Conservation (phyloP, 2,888 invertebrate species). For the Orgyia antiqua region DNA sequence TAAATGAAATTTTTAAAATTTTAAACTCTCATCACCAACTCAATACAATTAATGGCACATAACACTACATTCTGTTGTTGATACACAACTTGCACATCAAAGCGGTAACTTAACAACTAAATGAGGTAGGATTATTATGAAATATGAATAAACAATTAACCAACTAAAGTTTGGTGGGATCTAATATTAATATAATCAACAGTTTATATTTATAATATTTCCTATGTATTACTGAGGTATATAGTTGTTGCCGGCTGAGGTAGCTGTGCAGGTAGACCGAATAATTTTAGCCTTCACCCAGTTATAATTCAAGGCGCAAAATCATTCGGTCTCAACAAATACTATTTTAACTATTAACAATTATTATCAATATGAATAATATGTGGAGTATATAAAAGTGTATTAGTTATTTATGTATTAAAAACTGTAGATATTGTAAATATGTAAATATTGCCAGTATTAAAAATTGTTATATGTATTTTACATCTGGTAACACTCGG, state of each 20-base stretch:
- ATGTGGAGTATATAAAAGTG: background rate
- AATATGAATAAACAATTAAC: constrained; percentile 57
- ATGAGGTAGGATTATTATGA: constrained; percentile 73
- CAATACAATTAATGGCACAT: constrained; percentile 30
- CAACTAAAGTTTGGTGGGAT: constrained; percentile 73
- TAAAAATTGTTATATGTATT: too few species aligned
- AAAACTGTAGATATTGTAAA: background rate
- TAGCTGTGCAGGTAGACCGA: constrained; percentile 38
- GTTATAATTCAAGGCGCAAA: constrained; percentile 12
- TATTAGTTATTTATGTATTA: background rate
- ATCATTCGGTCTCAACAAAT: constrained; percentile 30
- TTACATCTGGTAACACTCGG: too few species aligned
- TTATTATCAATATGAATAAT: constrained; percentile 13
- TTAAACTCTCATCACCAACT: constrained; percentile 10
- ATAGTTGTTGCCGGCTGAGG: constrained; percentile 61
- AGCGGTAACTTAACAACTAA: constrained; percentile 43
- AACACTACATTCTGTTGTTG: constrained; percentile 19
- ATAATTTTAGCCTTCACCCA: constrained; percentile 7
- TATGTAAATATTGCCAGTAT: background rate
- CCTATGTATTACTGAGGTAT: constrained; percentile 73
- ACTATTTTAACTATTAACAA: constrained; percentile 28
- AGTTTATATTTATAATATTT: constrained; percentile 51
- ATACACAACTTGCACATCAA: constrained; percentile 31
- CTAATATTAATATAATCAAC: constrained; percentile 60
- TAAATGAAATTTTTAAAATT: too few species aligned